These are phyloP conservation scores for Mactra quadrangularis DNA, from an alignment of 1,140 invertebrate species.

Conservation along the genomic window DNA sequence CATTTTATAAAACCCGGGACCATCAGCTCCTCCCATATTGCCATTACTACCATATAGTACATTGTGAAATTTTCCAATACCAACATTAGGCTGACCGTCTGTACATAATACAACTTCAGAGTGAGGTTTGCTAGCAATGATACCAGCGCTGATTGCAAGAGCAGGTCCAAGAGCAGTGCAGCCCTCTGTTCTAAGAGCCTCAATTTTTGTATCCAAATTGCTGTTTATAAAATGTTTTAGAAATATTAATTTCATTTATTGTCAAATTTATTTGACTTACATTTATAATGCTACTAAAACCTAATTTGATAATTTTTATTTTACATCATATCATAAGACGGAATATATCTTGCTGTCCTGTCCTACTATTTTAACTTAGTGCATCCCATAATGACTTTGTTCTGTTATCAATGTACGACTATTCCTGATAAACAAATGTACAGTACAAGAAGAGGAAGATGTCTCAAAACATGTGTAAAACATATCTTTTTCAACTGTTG, in stretches of 20 bases:
- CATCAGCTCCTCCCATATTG: constrained; percentile 9
- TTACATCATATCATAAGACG: no score
- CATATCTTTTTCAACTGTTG: no score
- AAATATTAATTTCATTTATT: no score
- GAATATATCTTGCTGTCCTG: no score
- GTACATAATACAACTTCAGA: constrained; percentile 81
- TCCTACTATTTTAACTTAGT: constrained; percentile 76
- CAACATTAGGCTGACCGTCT: constrained; percentile 80
- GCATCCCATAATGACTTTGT: constrained; percentile 72
- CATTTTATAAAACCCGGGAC: constrained; percentile 23
- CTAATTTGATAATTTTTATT: no score
- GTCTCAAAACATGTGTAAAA: no score
- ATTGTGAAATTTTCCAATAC: constrained; percentile 69
- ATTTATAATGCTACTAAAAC: constrained; percentile 75
- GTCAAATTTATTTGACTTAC: constrained; percentile 26
- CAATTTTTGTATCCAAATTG: constrained; percentile 65
- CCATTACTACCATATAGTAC: no score
- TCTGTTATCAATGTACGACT: constrained; percentile 69
- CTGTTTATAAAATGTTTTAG: constrained; percentile 53
- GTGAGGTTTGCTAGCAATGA: constrained; percentile 67
- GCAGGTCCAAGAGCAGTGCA: constrained; percentile 81
- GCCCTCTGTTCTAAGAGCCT: constrained; percentile 66
- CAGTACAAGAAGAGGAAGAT: no score
- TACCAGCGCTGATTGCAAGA: constrained; percentile 74
- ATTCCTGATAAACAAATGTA: no score